A percentile compares a stretch with the other conserved stretches of the same genome.
Evolutionary conservation across 1,140 invertebrate genomes (phyloP).

Genomic region (Bombus soroeensis): DNA sequence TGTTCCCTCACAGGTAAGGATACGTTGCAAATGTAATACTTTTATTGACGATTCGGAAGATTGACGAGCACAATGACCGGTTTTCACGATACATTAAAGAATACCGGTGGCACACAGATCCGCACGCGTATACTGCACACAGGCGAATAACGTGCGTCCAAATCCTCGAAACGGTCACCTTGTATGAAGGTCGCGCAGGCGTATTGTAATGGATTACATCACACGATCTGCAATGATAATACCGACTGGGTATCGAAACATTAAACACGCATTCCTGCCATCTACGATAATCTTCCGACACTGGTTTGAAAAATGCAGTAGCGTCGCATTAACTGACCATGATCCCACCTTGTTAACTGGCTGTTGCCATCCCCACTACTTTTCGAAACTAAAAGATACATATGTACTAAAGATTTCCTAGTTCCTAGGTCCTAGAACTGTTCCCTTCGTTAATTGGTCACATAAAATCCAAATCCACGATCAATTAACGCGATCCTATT

Average conservation of each 20-base stretch:
- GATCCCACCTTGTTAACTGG: background rate
- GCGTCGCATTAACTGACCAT: background rate
- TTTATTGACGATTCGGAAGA: background rate
- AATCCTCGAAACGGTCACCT: slow-evolving; percentile 73
- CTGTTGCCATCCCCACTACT: background rate
- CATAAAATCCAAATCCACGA: no score
- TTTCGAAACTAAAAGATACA: background rate
- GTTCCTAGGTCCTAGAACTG: no score
- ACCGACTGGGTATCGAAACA: background rate
- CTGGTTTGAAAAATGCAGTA: background rate
- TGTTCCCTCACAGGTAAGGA: background rate
- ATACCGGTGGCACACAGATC: background rate
- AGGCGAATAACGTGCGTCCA: slow-evolving; percentile 55
- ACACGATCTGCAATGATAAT: background rate
- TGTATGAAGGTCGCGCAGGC: slow-evolving; percentile 81
- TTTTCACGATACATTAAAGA: slow-evolving; percentile 1
- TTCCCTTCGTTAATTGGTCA: no score
- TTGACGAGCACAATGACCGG: slow-evolving; percentile 1
- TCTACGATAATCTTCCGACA: background rate
- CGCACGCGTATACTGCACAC: background rate
- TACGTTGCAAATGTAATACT: background rate
- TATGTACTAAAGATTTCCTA: background rate
- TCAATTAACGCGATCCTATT: no score
- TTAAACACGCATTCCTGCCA: background rate
- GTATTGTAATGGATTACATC: slow-evolving; percentile 19